Base-by-base conservation (phyloP, 2,113 vertebrate genomes). In the Ciconia boyciana region DNA sequence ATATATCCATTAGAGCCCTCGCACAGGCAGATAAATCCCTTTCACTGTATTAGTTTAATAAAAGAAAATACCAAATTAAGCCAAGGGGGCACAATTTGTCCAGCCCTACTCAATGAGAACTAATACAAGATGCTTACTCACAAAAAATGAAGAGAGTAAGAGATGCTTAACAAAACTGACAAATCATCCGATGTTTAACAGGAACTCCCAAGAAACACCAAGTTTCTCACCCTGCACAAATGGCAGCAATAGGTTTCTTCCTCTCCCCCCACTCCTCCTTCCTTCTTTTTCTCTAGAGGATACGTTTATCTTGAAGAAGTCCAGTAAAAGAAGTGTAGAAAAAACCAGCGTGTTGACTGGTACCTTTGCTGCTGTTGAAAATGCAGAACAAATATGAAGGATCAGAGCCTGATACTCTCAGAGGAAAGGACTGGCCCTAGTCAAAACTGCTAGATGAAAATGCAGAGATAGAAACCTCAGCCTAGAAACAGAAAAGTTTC, bases 361-460 rank as follows among this genome's bases (percentile, higher is more conserved):
- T 82, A 80, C 55, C 43, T 95, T 61, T 79, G 68, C 41, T 91
- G 77, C 80, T 91, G 64, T 46, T 92, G 83, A 86, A 94, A 95
- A 92, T 1, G 16, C 39, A 88, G 43, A 61, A 93, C 26, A 93
- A 93, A 87, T 83, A 88, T 14, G 66, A 86, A 86, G 11, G 9
- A 32, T 85, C 78, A 74, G 58, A 88, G 55, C 39, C 60, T 66
- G 62, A 70, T 83, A 83, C 44, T 91, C 85, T 70, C 57, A 64
- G 61, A 75, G 6, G 29, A 94, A 52, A 87, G 22, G 31, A 41
- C 36, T 82, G 22, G 22, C 16, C 43, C 29, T 19, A 34, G 34
- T 60, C 28, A 92, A 72, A 92, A 69, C 34, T 80, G 43, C 49
- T 64, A 51, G 11, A 84, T 85, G 79, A 76, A 87, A 80, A 77